Base-by-base conservation (phyloP, 2,113 vertebrate genomes). In the Illadopsis cleaveri region DNA sequence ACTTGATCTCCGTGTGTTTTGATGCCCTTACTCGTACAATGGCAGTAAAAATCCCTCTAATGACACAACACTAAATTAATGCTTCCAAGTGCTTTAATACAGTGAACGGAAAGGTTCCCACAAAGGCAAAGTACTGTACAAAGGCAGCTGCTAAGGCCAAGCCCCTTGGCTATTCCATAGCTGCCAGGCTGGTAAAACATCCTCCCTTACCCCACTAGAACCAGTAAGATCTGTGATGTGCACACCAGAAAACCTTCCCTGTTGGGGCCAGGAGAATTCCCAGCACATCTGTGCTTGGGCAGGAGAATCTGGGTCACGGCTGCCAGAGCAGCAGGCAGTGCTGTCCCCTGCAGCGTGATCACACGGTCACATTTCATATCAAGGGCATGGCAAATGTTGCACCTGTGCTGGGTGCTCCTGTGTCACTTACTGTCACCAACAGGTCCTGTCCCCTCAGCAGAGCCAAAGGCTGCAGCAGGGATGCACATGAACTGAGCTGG, bases 331-430 rank as follows among this genome's bases (percentile, higher is more conserved):
- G 94, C 65, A 86, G 75, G 89, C 86, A 85, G 83, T 1, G 8
- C 61, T 38, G 40, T 54, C 47, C 73, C 89, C 86, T n/a, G 82
- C 75, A 66, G 88, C 3, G 12, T 8, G 22, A 84, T 24, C 69
- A 12, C 75, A 38, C 0, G 8, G 27, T 84, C 91, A 64, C 86
- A 69, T 85, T 64, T 75, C 94, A 57, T 12, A 45, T 0, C 65
- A 95, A 96, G 95, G 95, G 81, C 91, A 96, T 28, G n/a, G 77
- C 78, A 45, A 96, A 93, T 50, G 91, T 86, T 10, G 0, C 94
- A 94, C 93, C 92, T 94, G 95, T 6, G 6, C 82, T 42, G 65
- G 72, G 51, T 6, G 25, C 61, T 84, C 40, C 83, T 71, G 91
- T 53, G 61, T n/a, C 96, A 89, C 33, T 78, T 54, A 40, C 69